Percentiles rank a stretch among this genome's conserved stretches.
Conservation (phyloP, 2,888 invertebrate genomes). For the Gasteruption jaculator region DNA sequence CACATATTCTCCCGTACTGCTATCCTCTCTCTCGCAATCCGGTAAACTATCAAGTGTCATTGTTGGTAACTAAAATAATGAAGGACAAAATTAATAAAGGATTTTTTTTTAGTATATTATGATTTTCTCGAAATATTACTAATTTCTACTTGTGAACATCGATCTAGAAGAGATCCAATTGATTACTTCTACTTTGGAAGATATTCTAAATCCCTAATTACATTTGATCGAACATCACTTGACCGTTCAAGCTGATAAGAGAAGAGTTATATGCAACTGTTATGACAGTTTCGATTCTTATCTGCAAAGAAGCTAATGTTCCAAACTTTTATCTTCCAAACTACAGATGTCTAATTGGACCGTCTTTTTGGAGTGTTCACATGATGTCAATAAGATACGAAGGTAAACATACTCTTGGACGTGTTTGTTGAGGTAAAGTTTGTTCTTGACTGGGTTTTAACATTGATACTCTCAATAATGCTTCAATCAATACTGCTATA, state of each 20-base stretch:
- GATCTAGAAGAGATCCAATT: background rate
- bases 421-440: constrained; percentile 54
- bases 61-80: constrained; percentile 36
- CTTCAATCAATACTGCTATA: constrained; percentile 54
- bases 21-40: constrained; percentile 43
- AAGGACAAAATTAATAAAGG: constrained; percentile 3
- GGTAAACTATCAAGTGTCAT: constrained; percentile 40
- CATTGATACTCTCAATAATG: constrained; percentile 56
- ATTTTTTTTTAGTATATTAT: too few relatives aligned
- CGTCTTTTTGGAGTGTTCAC: too few relatives aligned
- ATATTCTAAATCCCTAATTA: too few relatives aligned
- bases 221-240: too few relatives aligned
- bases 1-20: constrained; percentile 47
- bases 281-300: too few relatives aligned
- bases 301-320: too few relatives aligned
- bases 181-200: too few relatives aligned
- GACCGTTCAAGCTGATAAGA: too few relatives aligned
- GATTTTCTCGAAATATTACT: background rate
- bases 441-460: constrained; percentile 54
- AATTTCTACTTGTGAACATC: background rate
- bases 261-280: too few relatives aligned
- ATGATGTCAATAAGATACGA: background rate
- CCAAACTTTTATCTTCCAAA: too few relatives aligned
- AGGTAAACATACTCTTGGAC: constrained; percentile 53
- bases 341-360: too few relatives aligned